Percentiles rank a stretch among this genome's conserved stretches.
These are phyloP conservation scores for Zophobas morio DNA, from an alignment of 1,140 invertebrate genomes.

Conservation along the genomic window DNA sequence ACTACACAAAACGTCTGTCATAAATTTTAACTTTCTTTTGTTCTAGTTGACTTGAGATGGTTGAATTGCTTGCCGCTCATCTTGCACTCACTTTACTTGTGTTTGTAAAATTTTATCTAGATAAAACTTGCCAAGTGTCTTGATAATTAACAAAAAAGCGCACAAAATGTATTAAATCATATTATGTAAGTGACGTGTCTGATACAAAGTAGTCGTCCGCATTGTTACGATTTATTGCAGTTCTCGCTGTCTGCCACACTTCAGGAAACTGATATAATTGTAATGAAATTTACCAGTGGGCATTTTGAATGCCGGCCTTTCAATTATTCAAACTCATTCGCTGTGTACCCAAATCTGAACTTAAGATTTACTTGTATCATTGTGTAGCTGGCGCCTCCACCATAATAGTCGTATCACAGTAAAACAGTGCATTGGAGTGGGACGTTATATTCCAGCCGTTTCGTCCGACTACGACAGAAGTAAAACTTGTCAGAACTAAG, in stretches of 20 bases:
- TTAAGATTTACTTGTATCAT: constrained; percentile 33
- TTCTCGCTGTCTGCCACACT: neutral
- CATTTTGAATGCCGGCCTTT: constrained; percentile 15
- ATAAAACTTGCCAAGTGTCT: too few relatives aligned
- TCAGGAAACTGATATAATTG: constrained; percentile 10
- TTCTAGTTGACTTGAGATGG: constrained; percentile 25
- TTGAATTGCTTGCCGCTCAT: constrained; percentile 10
- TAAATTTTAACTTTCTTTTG: constrained; percentile 41
- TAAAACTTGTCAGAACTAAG: constrained; percentile 34
- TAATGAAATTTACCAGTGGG: constrained; percentile 21
- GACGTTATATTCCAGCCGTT: constrained; percentile 20
- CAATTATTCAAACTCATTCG: constrained; percentile 29
- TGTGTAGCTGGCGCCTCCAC: constrained; percentile 19
- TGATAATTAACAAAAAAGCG: neutral
- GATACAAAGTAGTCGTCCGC: neutral
- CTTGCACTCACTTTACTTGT: constrained; percentile 1
- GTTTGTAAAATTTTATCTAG: neutral
- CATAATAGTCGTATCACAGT: constrained; percentile 29
- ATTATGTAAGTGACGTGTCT: neutral
- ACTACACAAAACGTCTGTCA: constrained; percentile 37
- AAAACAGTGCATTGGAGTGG: constrained; percentile 20
- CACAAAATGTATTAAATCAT: neutral
- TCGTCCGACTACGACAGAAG: constrained; percentile 4
- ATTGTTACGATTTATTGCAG: constrained; percentile 9
- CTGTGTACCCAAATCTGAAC: constrained; percentile 17